A percentile compares a stretch with the other conserved stretches of the same genome.
Conservation (phyloP, 2,888 invertebrate species). For the Drosophila subquinaria region DNA sequence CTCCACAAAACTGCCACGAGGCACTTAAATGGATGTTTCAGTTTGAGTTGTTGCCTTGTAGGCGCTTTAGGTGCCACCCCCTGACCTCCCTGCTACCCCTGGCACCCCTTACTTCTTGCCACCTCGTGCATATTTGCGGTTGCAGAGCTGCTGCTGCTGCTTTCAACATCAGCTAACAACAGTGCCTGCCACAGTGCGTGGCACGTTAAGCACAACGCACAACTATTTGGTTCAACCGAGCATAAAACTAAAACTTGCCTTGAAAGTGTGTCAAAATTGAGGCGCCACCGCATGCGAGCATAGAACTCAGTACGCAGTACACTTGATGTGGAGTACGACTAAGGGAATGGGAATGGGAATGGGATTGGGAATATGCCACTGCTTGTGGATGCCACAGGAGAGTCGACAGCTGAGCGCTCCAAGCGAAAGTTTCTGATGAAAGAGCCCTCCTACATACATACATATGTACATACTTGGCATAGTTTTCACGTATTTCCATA, state of each 20-base stretch:
- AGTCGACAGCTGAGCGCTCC: conserved; percentile 16
- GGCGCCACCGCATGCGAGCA: conserved; percentile 43
- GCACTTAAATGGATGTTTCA: conserved; percentile 67
- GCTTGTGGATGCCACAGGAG: conserved; percentile 17
- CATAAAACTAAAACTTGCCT: conserved; percentile 75
- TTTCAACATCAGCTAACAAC: conserved; percentile 45
- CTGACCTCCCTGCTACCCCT: background rate
- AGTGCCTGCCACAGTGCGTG: conserved; percentile 43
- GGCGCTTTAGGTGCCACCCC: conserved; percentile 16
- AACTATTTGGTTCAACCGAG: conserved; percentile 74
- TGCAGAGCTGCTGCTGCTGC: conserved; percentile 60
- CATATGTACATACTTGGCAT: conserved; percentile 8
- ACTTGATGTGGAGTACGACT: conserved; percentile 12
- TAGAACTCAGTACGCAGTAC: conserved; percentile 20
- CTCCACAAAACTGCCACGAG: conserved; percentile 59
- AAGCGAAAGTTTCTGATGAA: conserved; percentile 46
- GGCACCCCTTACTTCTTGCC: conserved; percentile 7
- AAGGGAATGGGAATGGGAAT: background rate
- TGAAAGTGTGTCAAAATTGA: conserved; percentile 76
- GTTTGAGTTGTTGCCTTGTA: conserved; percentile 45
- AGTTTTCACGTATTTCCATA: conserved; percentile 30
- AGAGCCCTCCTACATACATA: conserved; percentile 15
- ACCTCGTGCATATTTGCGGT: conserved; percentile 71
- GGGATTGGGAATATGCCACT: background rate
- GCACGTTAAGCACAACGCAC: conserved; percentile 44